Evolutionary conservation across 37 sponge, comb jelly and placozoan species (phyloP).

Genomic region (Ephydatia muelleri): DNA sequence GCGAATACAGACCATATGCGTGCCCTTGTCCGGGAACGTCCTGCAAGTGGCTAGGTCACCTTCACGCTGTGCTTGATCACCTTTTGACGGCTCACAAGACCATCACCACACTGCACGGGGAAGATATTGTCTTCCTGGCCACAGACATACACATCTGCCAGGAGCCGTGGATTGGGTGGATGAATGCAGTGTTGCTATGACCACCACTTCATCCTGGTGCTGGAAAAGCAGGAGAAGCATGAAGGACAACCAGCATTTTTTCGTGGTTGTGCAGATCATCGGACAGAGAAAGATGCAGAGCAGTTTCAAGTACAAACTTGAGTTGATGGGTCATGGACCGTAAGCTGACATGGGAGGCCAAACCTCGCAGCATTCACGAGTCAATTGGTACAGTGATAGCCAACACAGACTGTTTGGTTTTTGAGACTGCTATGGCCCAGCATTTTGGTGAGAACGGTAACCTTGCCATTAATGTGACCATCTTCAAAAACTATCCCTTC

Average conservation of each 20-base stretch:
- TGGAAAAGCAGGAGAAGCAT: slow-evolving; percentile 94
- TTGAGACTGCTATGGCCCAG: slow-evolving; percentile 91
- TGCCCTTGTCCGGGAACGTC: slow-evolving; percentile 97
- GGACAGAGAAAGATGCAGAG: slow-evolving; percentile 89
- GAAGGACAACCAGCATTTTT: slow-evolving; percentile 95
- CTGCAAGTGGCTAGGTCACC: slow-evolving; percentile 88
- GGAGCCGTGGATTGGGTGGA: slow-evolving; percentile 99
- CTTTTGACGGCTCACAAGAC: slow-evolving; percentile 84
- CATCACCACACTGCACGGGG: slow-evolving; percentile 93
- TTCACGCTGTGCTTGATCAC: slow-evolving; percentile 85
- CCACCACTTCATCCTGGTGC: slow-evolving; percentile 91
- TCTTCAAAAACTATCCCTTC: slow-evolving; percentile 34
- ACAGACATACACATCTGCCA: slow-evolving; percentile 92
- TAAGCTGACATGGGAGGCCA: slow-evolving; percentile 95
- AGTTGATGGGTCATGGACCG: slow-evolving; percentile 74
- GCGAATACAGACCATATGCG: slow-evolving; percentile 89
- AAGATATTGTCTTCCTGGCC: slow-evolving; percentile 97
- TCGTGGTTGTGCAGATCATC: slow-evolving; percentile 95
- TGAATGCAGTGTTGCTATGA: slow-evolving; percentile 96
- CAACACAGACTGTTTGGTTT: slow-evolving; percentile 90
- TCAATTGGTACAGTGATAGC: slow-evolving; percentile 83
- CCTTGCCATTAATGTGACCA: slow-evolving; percentile 94
- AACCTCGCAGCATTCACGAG: slow-evolving; percentile 91
- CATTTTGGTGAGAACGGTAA: slow-evolving; percentile 95
- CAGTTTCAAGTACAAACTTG: slow-evolving; percentile 81